A percentile compares a stretch with the other conserved stretches of the same genome.
phyloP scores from a whole-genome alignment of 2,888 invertebrate genomes.

The Hyposoter didymator region DNA sequence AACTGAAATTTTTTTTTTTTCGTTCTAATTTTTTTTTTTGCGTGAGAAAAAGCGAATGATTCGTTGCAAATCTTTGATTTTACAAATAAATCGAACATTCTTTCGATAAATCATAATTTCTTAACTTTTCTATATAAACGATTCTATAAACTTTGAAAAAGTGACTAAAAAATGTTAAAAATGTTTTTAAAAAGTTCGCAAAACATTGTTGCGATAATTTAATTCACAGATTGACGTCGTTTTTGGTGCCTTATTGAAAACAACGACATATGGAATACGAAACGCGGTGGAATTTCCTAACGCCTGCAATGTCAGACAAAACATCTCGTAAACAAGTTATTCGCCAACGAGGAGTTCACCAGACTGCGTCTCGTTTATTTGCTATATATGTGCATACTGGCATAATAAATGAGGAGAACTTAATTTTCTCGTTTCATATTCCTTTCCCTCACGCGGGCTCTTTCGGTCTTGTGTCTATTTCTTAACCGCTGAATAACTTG shows the following conservation, averaged over 20 bases:
- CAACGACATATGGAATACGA: not conserved
- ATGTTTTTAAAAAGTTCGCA: no score
- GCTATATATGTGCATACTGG: constrained; percentile 36
- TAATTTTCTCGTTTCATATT: constrained; percentile 20
- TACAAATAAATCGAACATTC: not conserved
- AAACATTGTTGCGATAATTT: no score
- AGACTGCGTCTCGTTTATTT: constrained; percentile 54
- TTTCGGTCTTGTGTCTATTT: constrained; percentile 34
- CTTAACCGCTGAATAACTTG: constrained; percentile 51
- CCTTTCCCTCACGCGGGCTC: constrained; percentile 3
- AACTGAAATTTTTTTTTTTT: not conserved
- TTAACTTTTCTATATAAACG: no score
- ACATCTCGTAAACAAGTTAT: constrained; percentile 30
- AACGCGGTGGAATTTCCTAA: constrained; percentile 11
- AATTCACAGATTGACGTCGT: not conserved
- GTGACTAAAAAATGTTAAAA: no score
- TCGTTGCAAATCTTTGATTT: not conserved
- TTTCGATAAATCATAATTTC: no score
- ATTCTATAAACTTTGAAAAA: no score
- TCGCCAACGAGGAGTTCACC: constrained; percentile 50
- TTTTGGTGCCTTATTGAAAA: not conserved
- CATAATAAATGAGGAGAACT: constrained; percentile 29
- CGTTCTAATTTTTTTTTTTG: not conserved
- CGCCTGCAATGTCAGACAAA: constrained; percentile 29
- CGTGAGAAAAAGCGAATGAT: not conserved